Percentiles rank a stretch among this genome's conserved stretches.
These are phyloP conservation scores for Leptinotarsa haldemani DNA, from an alignment of 2,888 invertebrate species.

Conservation along the genomic window DNA sequence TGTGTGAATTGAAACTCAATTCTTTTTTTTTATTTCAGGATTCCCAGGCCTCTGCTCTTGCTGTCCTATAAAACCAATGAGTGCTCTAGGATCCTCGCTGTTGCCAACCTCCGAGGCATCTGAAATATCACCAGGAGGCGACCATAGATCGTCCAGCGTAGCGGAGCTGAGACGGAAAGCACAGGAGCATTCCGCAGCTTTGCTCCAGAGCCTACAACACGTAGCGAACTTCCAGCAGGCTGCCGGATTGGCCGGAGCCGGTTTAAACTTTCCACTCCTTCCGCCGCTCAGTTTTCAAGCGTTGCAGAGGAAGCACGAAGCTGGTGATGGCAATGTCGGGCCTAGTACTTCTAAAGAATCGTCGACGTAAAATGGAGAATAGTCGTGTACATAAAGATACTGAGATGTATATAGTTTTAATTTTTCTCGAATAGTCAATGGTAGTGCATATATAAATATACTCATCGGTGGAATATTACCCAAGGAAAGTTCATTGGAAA, in stretches of 20 bases:
- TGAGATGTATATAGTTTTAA: background rate
- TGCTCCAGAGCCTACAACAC: slow-evolving; percentile 79
- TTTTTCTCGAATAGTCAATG: background rate
- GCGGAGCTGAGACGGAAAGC: slow-evolving; percentile 93
- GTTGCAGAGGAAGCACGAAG: slow-evolving; percentile 60
- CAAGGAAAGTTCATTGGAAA: no score
- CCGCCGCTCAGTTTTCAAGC: slow-evolving; percentile 66
- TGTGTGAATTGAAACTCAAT: slow-evolving; percentile 2
- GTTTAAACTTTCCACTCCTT: slow-evolving; percentile 67
- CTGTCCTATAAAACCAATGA: slow-evolving; percentile 77
- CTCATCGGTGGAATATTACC: background rate
- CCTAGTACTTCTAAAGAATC: slow-evolving; percentile 35
- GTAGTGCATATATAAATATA: background rate
- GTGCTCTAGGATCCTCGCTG: slow-evolving; percentile 58
- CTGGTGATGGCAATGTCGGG: slow-evolving; percentile 44
- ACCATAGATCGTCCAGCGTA: slow-evolving; percentile 86
- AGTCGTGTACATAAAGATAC: background rate
- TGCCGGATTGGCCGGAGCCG: slow-evolving; percentile 66
- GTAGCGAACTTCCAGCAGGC: slow-evolving; percentile 73
- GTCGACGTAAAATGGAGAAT: slow-evolving; percentile 24
- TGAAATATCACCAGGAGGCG: slow-evolving; percentile 66
- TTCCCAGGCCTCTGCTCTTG: slow-evolving; percentile 85
- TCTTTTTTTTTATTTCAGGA: slow-evolving; percentile 67
- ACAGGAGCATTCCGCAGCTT: slow-evolving; percentile 93
- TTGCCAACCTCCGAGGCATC: slow-evolving; percentile 62